Conservation (phyloP, 1,140 invertebrate genomes). For the Procambarus virginalis region DNA sequence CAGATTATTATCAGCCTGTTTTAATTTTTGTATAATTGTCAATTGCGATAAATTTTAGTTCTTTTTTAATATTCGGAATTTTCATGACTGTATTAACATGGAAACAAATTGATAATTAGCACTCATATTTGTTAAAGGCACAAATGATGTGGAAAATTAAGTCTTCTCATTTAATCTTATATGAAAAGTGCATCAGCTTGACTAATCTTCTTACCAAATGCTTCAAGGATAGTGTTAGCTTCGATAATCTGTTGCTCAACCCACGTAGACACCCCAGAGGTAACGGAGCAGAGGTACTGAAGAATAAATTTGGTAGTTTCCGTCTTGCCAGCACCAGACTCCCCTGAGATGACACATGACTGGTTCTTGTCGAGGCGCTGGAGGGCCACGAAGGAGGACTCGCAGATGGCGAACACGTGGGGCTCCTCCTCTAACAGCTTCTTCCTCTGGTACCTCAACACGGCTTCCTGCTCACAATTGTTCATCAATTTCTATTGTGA, state of each 20-base stretch:
- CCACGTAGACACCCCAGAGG: slow-evolving; percentile 92
- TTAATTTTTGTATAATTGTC: too few relatives aligned
- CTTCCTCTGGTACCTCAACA: slow-evolving; percentile 85
- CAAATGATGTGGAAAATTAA: too few relatives aligned
- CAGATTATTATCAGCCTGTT: not conserved
- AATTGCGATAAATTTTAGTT: too few relatives aligned
- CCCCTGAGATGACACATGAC: slow-evolving; percentile 97
- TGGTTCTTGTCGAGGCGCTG: slow-evolving; percentile 78
- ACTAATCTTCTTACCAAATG: slow-evolving; percentile 82
- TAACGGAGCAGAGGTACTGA: slow-evolving; percentile 95
- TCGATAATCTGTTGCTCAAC: slow-evolving; percentile 95
- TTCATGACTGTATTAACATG: too few relatives aligned
- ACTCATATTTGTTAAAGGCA: too few relatives aligned
- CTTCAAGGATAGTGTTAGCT: slow-evolving; percentile 93
- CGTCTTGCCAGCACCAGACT: slow-evolving; percentile 98
- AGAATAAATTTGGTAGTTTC: slow-evolving; percentile 96
- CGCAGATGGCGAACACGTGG: slow-evolving; percentile 93
- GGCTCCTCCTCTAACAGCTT: slow-evolving; percentile 88
- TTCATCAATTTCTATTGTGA: too few relatives aligned
- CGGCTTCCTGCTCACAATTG: slow-evolving; percentile 80
- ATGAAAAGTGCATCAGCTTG: too few relatives aligned
- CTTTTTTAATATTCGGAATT: too few relatives aligned
- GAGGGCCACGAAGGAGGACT: slow-evolving; percentile 87
- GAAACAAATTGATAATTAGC: too few relatives aligned
- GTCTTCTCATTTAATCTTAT: too few relatives aligned